Base-by-base conservation (phyloP, 2,888 invertebrate genomes). In the Phortica magna region DNA sequence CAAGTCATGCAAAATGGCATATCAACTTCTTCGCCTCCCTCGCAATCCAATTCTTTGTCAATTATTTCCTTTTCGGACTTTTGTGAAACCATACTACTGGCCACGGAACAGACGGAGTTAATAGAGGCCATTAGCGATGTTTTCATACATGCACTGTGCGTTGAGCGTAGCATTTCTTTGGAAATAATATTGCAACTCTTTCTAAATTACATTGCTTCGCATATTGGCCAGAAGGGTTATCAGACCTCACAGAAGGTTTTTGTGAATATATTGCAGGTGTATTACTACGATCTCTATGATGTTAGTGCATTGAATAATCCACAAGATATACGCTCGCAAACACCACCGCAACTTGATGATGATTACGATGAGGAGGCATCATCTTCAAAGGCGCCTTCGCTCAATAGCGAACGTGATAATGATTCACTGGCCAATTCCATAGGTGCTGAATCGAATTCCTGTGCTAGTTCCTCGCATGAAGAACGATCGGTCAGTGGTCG, bases 191-290 rank as follows among this genome's bases (percentile, higher is more conserved):
- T 93, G 7, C 92, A 94, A 92, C 92, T 94, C 12, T 95, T 95
- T 83, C 88, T 95, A 76, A 95, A 95, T 78, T 95, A 94, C 87
- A 91, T 95, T 77, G 95, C 95, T 6, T 94, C 94, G n/a, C 93
- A 94, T 82, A 94, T 95, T 48, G 95, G 95, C 84, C 93, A 87
- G 92, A 93, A 89, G 88, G 93, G 86, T 86, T 93, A 89, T 88
- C 91, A 83, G 89, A 93, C 83, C 79, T 93, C 88, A 77, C 93
- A 81, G 77, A 90, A 90, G 80, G 93, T 94, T 0, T 91, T 94
- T 65, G 93, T 93, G 59, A 92, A 92, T 82, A 91, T 93, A 0
- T 87, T 94, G 43, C 93, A 94, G 84, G 90, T 91, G 7, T 93
- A 93, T 81, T 93, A 93, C 73, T 91, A 92, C 70, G 91, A 92